phyloP scores from a whole-genome alignment of 2,113 vertebrate species.

The Esox niger region DNA sequence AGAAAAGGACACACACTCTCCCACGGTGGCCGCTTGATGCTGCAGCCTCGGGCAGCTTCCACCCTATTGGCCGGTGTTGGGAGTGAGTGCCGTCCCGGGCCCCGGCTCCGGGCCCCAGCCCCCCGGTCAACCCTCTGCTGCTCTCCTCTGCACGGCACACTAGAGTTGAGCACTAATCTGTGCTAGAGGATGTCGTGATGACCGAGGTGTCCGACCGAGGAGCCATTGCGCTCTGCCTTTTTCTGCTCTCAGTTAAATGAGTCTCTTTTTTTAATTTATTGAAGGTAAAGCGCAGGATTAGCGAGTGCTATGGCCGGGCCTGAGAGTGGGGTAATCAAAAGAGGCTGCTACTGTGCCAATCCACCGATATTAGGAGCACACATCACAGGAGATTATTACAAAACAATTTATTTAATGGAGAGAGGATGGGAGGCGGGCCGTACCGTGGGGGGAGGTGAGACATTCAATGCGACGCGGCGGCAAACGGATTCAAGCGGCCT shows the following conservation, averaged over 20 bases:
- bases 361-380: conserved; percentile 67
- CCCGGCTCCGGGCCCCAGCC: background rate
- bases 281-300: conserved; percentile 72
- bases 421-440: conserved; percentile 52
- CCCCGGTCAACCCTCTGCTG: background rate
- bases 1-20: background rate
- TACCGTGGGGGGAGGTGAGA: conserved; percentile 41
- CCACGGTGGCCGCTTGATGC: background rate
- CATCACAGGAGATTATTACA: conserved; percentile 74
- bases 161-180: conserved; percentile 23
- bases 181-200: conserved; percentile 1
- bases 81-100: conserved; percentile 22
- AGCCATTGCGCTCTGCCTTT: conserved; percentile 43
- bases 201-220: background rate
- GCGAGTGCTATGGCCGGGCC: conserved; percentile 55
- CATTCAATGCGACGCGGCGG: conserved; percentile 46
- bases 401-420: conserved; percentile 81
- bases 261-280: conserved; percentile 61
- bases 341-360: conserved; percentile 64
- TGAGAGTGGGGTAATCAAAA: conserved; percentile 78
- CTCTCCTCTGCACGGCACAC: background rate
- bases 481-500: conserved; percentile 62
- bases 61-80: background rate
- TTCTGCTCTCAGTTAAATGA: conserved; percentile 54
- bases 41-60: background rate